These are phyloP conservation scores for Epizoanthus stellaris DNA, from an alignment of 92 coral and sea anemone species.

Conservation along the genomic window DNA sequence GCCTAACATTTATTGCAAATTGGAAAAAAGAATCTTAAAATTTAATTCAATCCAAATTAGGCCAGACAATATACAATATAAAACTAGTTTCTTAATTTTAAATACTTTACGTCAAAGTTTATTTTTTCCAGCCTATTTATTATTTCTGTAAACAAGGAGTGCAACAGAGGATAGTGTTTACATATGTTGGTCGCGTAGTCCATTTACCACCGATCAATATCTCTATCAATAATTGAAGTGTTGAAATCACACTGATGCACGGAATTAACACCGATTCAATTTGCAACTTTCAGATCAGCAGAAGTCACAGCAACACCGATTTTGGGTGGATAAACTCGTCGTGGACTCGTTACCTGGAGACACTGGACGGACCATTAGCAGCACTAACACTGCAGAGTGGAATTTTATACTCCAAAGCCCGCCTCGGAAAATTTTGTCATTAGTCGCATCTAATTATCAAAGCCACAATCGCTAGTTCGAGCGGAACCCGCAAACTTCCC, in stretches of 20 bases:
- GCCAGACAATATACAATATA: neutral
- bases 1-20: neutral
- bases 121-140: neutral
- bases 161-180: neutral
- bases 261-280: conserved; percentile 13
- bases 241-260: neutral
- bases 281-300: neutral
- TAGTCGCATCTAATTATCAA: neutral
- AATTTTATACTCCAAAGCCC: neutral
- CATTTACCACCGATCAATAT: conserved; percentile 13
- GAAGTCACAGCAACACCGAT: neutral
- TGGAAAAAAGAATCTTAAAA: neutral
- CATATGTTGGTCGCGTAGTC: neutral
- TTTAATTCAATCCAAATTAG: neutral
- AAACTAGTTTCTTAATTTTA: neutral
- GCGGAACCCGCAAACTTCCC: neutral
- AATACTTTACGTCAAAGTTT: neutral
- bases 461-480: neutral
- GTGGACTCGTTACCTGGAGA: neutral
- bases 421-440: neutral
- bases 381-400: neutral
- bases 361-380: neutral
- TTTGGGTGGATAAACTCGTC: neutral
- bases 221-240: neutral
- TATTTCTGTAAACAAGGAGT: conserved; percentile 17